Base-by-base conservation (phyloP, 2,797 vertebrate species). In the Linurgus olivaceus region DNA sequence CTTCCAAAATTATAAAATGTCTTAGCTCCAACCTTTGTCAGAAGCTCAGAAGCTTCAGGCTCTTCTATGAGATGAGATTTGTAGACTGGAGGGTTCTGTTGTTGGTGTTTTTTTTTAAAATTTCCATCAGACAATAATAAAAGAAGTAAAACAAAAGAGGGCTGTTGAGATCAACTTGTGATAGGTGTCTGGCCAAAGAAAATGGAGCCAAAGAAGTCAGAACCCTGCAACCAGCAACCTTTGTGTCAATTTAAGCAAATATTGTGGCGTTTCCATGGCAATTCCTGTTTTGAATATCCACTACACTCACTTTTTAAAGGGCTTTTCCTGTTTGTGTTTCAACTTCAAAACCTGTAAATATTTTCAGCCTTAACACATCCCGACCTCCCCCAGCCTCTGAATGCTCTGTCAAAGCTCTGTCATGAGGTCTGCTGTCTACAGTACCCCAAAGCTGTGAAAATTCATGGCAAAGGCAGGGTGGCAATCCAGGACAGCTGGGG, bases 171-270 rank as follows among this genome's bases (percentile, higher is more conserved):
- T 96, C 85, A 94, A 81, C 88, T 78, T 81, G 94, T 88, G 94
- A 97, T 97, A 97, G 97, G 97, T 96, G 95, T 80, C 3, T 77
- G 87, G 97, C 96, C 96, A 96, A 97, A 97, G 92, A 96, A 97
- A 97, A 97, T 73, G 94, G 78, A 96, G 96, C 96, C 97, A 95
- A 96, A 97, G 94, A 95, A 97, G 96, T 96, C 70, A 94, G 96
- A 97, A 97, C 96, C 96, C 97, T 95, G 95, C 95, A 95, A 97
- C 98, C 95, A 52, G 97, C 97, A 98, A 98, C 96, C 98, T 98
- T 97, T 98, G 98, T 98, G 98, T 98, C 97, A 98, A 98, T 98
- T 98, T 98, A 98, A 97, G 97, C 98, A 98, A 98, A 98, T 98
- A 98, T 98, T 98, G 98, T 98, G 98, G 97, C 25, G 98, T 98